Base-by-base conservation (phyloP, 2,888 invertebrate species). In the Himalopsyche anomala region DNA sequence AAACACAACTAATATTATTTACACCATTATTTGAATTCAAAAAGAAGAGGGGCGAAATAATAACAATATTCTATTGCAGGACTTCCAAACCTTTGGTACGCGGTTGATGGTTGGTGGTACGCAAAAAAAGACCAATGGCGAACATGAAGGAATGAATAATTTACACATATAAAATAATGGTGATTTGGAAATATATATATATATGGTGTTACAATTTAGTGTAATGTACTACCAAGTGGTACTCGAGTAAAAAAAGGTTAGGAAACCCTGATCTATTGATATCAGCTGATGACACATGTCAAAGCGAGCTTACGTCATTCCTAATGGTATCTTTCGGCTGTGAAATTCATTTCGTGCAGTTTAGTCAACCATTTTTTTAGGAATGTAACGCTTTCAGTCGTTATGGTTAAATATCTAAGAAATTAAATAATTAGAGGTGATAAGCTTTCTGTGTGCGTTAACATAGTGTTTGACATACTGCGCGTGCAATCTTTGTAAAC, bases 241-340 rank as follows among this genome's bases (percentile, higher is more conserved):
- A 28, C 28, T 28, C 28, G 28, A 28, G 28, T 28, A 2, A 28
- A 28, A 28, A 28, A 28, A 28, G 28, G 28, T 28, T 28, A 28
- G 28, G 28, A 28, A 28, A 2, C 28, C 28, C 28, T 74, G 74
- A 38, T 74, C 74, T 74, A 74, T 36, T 74, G 74, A 38, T 74
- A 74, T 74, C 74, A 74, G 74, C 74, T 74, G 74, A 74, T 74
- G 74, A 74, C 74, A 74, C 74, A 74, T 74, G 74, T 74, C 74
- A 74, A 74, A 74, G 36, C 38, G 0, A 28, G 74, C 74, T 74
- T 74, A 74, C 74, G 74, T 74, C 74, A 74, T 74, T 74, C 36
- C 38, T 36, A 15, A 74, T 74, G 74, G 5, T 74, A 74, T 74
- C 74, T 36, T 11, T 74, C 12, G 12, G 74, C 38, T 36, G 74